These are phyloP conservation scores for Genyomyrus donnyi DNA, from an alignment of 2,113 vertebrate genomes.

Conservation along the genomic window DNA sequence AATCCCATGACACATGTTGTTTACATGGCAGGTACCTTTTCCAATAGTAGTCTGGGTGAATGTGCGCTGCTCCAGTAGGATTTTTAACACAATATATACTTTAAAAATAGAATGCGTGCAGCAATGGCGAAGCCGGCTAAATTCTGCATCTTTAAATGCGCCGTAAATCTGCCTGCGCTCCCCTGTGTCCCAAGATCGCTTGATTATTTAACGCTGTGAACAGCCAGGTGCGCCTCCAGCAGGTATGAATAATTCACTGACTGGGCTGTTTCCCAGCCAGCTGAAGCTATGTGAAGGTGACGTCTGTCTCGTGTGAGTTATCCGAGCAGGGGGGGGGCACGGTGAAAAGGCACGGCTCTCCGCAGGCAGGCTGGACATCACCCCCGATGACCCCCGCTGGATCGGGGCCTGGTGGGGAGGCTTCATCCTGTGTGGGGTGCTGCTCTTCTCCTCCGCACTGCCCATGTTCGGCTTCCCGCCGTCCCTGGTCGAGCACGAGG, in stretches of 20 bases:
- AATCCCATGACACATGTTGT: background rate
- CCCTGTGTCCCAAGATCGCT: background rate
- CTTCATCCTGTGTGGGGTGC: slow-evolving; percentile 75
- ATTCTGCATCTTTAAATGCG: background rate
- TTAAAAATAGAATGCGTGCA: background rate
- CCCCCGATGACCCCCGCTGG: slow-evolving; percentile 74
- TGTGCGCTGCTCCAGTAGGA: background rate
- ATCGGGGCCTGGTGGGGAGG: slow-evolving; percentile 80
- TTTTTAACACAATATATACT: background rate
- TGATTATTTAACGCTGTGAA: background rate
- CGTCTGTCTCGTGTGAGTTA: background rate
- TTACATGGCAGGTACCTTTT: background rate
- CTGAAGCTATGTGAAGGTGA: background rate
- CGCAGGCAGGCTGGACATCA: slow-evolving; percentile 73
- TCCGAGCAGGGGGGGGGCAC: background rate
- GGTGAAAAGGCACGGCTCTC: background rate
- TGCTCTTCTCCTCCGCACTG: slow-evolving; percentile 78
- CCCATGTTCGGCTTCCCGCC: slow-evolving; percentile 77
- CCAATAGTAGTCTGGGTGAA: background rate
- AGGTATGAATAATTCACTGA: background rate
- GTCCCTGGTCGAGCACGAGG: slow-evolving; percentile 51
- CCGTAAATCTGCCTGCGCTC: background rate
- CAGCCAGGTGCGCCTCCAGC: background rate
- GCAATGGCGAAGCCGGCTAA: background rate
- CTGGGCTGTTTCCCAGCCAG: background rate